Percentiles rank a stretch among this genome's conserved stretches.
These are phyloP conservation scores for Bubo blakistoni DNA, from an alignment of 2,113 vertebrate species.

Conservation along the genomic window DNA sequence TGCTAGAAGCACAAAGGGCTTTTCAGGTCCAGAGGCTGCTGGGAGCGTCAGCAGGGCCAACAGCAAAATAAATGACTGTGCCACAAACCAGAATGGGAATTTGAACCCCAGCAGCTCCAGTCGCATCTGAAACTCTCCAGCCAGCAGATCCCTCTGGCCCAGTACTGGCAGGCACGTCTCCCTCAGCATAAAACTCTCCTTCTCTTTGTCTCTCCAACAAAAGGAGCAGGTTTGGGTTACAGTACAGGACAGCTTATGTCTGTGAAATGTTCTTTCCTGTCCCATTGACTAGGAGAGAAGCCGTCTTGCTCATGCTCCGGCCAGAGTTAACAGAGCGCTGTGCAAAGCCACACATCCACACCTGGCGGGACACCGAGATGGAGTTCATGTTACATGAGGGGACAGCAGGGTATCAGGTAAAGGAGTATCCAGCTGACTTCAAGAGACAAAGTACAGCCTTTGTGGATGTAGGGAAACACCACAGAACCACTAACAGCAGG, in stretches of 20 bases:
- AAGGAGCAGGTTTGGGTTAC: neutral
- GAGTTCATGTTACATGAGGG: neutral
- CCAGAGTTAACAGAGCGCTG: neutral
- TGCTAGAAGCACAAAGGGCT: neutral
- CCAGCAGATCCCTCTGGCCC: neutral
- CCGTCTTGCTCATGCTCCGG: neutral
- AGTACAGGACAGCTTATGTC: neutral
- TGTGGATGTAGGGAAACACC: neutral
- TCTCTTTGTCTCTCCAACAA: neutral
- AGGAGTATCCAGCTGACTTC: neutral
- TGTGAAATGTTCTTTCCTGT: neutral
- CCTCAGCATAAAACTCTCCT: neutral
- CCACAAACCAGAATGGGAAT: neutral
- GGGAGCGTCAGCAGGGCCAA: accelerated
- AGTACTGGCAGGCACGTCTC: neutral
- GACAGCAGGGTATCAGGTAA: neutral
- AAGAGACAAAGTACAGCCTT: neutral
- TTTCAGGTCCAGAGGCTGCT: neutral
- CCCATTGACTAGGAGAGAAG: neutral
- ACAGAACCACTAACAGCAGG: neutral
- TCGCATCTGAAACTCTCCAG: neutral
- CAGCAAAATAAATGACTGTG: neutral
- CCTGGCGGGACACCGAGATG: neutral
- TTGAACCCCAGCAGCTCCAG: neutral
- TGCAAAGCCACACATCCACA: neutral